Evolutionary conservation across 2,888 invertebrate species (phyloP).

Genomic region (Zootermopsis nevadensis): DNA sequence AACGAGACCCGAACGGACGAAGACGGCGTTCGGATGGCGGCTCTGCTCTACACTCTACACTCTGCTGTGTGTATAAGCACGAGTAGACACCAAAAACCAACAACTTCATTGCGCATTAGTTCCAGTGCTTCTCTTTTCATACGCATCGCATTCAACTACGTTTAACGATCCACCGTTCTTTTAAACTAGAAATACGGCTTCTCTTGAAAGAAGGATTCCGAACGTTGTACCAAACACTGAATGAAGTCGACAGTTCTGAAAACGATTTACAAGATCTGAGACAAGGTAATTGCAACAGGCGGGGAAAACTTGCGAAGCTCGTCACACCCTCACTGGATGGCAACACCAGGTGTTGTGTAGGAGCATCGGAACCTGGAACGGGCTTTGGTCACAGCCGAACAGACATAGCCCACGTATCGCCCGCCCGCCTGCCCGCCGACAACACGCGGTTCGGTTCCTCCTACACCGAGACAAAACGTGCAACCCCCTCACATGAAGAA

Average conservation of each 20-base stretch:
- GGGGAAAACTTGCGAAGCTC: too few relatives aligned
- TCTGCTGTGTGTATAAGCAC: too few relatives aligned
- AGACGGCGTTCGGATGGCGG: not conserved
- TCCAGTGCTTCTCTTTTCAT: not conserved
- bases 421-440: not conserved
- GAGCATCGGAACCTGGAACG: too few relatives aligned
- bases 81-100: not conserved
- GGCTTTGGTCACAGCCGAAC: not conserved
- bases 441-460: slow-evolving; percentile 43
- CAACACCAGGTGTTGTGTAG: too few relatives aligned
- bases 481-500: slow-evolving; percentile 37
- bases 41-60: not conserved
- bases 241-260: not conserved
- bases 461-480: slow-evolving; percentile 41
- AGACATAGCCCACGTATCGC: not conserved
- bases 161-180: not conserved
- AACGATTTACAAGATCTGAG: too few relatives aligned
- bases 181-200: not conserved
- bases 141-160: not conserved
- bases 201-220: not conserved
- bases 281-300: too few relatives aligned
- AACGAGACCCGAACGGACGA: not conserved
- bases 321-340: too few relatives aligned
- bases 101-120: not conserved
- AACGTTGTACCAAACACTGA: not conserved